Evolutionary conservation across 2,113 vertebrate genomes (phyloP).

Genomic region (Protobothrops flavoviridis): DNA sequence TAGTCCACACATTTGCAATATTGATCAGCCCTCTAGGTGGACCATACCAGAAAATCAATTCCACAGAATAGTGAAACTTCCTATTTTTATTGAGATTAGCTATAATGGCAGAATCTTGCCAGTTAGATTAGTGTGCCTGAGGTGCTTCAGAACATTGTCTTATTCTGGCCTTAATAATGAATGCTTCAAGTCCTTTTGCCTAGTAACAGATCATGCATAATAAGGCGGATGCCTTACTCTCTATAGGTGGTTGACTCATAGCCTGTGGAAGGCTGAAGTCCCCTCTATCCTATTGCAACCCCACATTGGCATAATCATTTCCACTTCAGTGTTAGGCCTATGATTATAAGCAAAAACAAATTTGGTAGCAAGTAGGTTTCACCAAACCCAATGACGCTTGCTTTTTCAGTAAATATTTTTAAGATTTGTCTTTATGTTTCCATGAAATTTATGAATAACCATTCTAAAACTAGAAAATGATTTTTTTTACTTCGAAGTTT

Average conservation of each 20-base stretch:
- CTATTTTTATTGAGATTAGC: not conserved
- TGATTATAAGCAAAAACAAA: not conserved
- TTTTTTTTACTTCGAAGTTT: not conserved
- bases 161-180: not conserved
- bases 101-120: not conserved
- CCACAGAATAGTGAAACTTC: not conserved
- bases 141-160: not conserved
- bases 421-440: not conserved
- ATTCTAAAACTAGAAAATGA: not conserved
- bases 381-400: not conserved
- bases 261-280: not conserved
- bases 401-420: not conserved
- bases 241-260: not conserved
- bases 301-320: not conserved
- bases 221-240: not conserved
- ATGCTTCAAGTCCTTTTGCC: not conserved
- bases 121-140: not conserved
- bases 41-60: not conserved
- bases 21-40: not conserved
- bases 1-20: not conserved
- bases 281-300: not conserved
- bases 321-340: not conserved
- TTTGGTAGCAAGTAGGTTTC: not conserved
- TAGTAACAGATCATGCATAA: not conserved
- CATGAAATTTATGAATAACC: not conserved